phyloP scores from a whole-genome alignment of 1,140 invertebrate genomes.

The Drosophila persimilis region DNA sequence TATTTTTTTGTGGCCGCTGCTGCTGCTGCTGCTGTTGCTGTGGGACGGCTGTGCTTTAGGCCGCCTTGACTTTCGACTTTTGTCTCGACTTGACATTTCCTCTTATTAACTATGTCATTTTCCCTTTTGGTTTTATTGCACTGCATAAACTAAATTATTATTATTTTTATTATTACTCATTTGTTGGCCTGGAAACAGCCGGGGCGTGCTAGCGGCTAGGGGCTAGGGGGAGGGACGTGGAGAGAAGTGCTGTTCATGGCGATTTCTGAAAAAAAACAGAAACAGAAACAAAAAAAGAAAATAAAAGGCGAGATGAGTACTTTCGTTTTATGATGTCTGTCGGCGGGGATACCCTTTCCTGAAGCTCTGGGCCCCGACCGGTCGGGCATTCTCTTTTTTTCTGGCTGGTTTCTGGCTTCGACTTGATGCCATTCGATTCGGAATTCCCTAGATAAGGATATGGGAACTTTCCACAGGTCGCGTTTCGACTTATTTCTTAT shows the following conservation, averaged over 20 bases:
- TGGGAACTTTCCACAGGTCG: slow-evolving; percentile 32
- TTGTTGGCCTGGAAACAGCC: background rate
- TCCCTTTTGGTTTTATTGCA: slow-evolving; percentile 57
- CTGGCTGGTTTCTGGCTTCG: background rate
- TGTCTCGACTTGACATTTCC: slow-evolving; percentile 74
- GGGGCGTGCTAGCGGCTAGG: too few species aligned
- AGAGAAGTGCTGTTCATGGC: background rate
- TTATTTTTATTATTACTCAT: slow-evolving; percentile 55
- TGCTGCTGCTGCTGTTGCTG: slow-evolving; percentile 21
- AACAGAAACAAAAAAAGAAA: background rate
- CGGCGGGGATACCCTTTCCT: too few species aligned
- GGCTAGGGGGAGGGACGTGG: background rate
- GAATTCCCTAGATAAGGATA: slow-evolving; percentile 20
- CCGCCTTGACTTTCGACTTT: slow-evolving; percentile 79
- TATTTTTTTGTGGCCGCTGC: slow-evolving; percentile 7
- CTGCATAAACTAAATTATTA: slow-evolving; percentile 67
- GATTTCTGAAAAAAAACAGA: slow-evolving; percentile 2
- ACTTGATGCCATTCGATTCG: too few species aligned
- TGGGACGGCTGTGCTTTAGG: slow-evolving; percentile 9
- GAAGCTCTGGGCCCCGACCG: background rate
- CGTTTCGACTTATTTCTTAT: slow-evolving; percentile 28
- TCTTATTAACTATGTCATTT: slow-evolving; percentile 65
- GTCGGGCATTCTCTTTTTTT: background rate
- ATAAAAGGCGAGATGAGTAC: slow-evolving; percentile 1
- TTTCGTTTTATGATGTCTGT: background rate